phyloP scores from a whole-genome alignment of 1,140 invertebrate species.

The Bombus waltoni region DNA sequence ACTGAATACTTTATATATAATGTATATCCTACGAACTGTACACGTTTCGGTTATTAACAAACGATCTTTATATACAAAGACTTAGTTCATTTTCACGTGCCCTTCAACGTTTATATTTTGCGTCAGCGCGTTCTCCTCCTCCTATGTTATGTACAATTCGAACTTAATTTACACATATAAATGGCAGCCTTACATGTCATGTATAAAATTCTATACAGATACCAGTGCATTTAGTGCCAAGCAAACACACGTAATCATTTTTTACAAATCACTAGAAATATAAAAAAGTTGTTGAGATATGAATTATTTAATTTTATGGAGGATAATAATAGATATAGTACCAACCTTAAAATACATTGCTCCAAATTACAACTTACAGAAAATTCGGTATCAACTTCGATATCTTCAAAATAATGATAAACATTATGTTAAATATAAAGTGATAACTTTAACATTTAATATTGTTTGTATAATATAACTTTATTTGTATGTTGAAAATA shows the following conservation, averaged over 20 bases:
- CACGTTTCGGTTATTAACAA: conserved; percentile 46
- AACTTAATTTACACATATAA: conserved; percentile 45
- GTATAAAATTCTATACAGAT: conserved; percentile 63
- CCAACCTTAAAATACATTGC: no score
- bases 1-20: conserved; percentile 24
- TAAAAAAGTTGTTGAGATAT: background rate
- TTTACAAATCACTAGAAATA: background rate
- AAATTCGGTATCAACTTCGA: no score
- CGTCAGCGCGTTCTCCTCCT: background rate
- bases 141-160: conserved; percentile 57
- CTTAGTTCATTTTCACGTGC: conserved; percentile 16
- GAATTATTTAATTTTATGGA: no score
- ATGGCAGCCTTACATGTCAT: conserved; percentile 67
- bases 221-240: background rate
- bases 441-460: background rate
- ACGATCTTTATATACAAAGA: conserved; percentile 42
- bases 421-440: background rate
- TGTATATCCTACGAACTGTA: conserved; percentile 38
- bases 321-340: background rate
- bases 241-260: background rate
- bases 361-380: no score
- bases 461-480: no score
- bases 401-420: no score
- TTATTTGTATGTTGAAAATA: no score
- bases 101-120: conserved; percentile 20